These are phyloP conservation scores for Phocoena phocoena DNA, from an alignment of 2,113 vertebrate genomes.

Conservation along the genomic window DNA sequence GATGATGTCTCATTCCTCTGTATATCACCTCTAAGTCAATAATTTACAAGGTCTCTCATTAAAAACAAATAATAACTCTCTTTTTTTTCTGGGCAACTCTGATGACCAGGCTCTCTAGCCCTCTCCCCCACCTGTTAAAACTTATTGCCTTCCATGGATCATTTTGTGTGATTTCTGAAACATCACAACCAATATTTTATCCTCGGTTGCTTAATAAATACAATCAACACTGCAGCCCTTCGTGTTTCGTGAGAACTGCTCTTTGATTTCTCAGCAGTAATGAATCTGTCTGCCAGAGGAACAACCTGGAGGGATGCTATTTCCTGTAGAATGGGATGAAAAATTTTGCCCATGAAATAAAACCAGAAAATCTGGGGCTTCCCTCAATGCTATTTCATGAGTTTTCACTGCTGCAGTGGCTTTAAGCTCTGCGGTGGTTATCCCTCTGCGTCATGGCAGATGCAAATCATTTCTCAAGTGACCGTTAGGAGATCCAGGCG, in stretches of 20 bases:
- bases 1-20: background rate
- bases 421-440: background rate
- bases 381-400: background rate
- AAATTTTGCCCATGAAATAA: background rate
- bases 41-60: background rate
- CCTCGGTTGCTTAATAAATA: constrained; percentile 54
- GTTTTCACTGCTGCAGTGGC: background rate
- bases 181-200: constrained; percentile 22
- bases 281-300: constrained; percentile 15
- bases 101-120: background rate
- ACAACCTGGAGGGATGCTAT: background rate
- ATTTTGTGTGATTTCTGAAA: constrained; percentile 51
- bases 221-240: background rate
- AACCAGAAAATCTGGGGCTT: background rate
- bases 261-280: constrained; percentile 41
- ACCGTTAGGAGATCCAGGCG: background rate
- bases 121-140: background rate
- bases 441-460: background rate
- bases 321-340: constrained; percentile 41
- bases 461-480: constrained; percentile 29
- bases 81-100: background rate
- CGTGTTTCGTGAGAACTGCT: background rate
- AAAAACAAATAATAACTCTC: background rate
- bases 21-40: background rate
- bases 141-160: background rate